Evolutionary conservation across 1,140 invertebrate genomes (phyloP), one percentile per base, ranked within the genome.

Genomic region (Polypedilum vanderplanki): DNA sequence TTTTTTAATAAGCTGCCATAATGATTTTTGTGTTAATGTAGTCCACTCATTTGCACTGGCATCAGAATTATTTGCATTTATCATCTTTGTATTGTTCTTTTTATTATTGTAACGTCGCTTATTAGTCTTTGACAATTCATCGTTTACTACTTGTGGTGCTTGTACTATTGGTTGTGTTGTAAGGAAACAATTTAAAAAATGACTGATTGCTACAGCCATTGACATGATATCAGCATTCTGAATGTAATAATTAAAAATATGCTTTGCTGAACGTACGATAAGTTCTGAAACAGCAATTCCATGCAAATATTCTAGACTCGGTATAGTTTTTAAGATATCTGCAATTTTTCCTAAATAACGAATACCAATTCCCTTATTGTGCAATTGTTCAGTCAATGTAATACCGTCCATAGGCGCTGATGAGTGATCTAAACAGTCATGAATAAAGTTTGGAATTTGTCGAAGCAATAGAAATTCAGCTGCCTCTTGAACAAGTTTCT

Each of bases 141-240:
- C 86, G 91, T 91, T 82, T 89, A 90, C 83, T 77, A 87, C 87
- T 76, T 87, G 85, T 77, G 89, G 86, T 2, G 88, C 87, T 78
- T 90, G 87, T 75, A 86, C 83, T 7, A 87, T 80, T 22, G 87
- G 84, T 75, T 91, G 90, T 3, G 88, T 90, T 65, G 93, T 93
- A 10, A 98, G 81, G 78, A 97, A 89, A 80, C 96, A 98, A 83
- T 98, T 99, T 20, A 99, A 86, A 84, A 98, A 98, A 82, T 98
- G 97, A 77, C 93, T 91, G 20, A 98, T 90, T 0, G 94, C 95
- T 15, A 90, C 87, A 0, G 95, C 91, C 64, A 98, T 85, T 80
- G 91, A 92, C 89, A 97, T 94, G 77, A 93, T 86, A 80, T 98
- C 96, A 0, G 93, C 91, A 76, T 88, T 89, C 85, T 98, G 96